Evolutionary conservation across 2,797 vertebrate genomes (phyloP).

Genomic region (Kryptolebias ocellatus): DNA sequence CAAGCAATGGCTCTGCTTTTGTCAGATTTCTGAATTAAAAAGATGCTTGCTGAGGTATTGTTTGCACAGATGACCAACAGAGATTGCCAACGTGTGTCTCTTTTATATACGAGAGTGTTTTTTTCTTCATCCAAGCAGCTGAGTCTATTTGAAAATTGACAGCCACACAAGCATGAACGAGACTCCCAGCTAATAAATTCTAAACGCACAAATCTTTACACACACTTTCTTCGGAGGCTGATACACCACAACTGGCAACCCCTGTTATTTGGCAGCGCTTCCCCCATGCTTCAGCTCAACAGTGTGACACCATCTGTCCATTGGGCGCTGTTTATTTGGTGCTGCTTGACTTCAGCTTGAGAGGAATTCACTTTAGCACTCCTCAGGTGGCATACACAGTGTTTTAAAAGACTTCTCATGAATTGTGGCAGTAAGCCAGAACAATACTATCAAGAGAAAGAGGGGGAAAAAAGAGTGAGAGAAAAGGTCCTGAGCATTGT

Average conservation of each 20-base stretch:
- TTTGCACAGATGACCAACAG: constrained; percentile 50
- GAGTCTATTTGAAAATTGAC: constrained; percentile 24
- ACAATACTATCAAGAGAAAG: constrained; percentile 27
- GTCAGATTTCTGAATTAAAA: constrained; percentile 59
- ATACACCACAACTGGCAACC: constrained; percentile 64
- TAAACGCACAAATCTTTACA: neutral
- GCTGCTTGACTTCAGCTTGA: constrained; percentile 71
- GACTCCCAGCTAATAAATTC: constrained; percentile 10
- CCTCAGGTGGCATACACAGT: constrained; percentile 58
- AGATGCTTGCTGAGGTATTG: constrained; percentile 46
- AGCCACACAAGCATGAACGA: neutral
- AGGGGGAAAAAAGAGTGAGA: constrained; percentile 6
- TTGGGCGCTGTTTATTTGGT: constrained; percentile 69
- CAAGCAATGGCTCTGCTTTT: constrained; percentile 46
- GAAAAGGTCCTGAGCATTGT: constrained; percentile 16
- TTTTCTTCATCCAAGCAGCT: constrained; percentile 22
- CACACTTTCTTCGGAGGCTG: constrained; percentile 30
- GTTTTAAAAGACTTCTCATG: constrained; percentile 63
- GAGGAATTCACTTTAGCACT: constrained; percentile 64
- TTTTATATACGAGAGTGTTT: constrained; percentile 20
- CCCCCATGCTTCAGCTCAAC: constrained; percentile 46
- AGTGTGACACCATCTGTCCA: constrained; percentile 74
- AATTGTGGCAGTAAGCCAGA: constrained; percentile 55
- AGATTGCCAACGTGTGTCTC: constrained; percentile 61
- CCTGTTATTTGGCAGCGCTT: constrained; percentile 54